A percentile compares a stretch with the other conserved stretches of the same genome.
These are phyloP conservation scores for Oriolus oriolus DNA, from an alignment of 2,113 vertebrate genomes.

Conservation along the genomic window DNA sequence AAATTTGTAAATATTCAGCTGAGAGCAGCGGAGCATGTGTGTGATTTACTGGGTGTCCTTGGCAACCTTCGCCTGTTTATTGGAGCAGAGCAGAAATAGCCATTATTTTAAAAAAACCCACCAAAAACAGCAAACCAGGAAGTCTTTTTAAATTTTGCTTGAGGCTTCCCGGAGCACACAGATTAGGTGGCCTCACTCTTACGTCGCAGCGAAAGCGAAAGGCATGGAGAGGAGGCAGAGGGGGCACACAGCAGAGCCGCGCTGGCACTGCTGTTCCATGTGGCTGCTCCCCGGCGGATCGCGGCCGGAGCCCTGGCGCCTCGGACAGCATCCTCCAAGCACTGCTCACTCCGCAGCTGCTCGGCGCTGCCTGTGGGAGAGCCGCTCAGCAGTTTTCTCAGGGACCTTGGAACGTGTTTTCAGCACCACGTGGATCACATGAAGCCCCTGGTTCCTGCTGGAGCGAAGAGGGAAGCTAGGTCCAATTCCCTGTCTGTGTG, in stretches of 20 bases:
- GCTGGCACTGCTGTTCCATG: accelerated
- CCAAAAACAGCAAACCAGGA: not conserved
- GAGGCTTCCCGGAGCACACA: not conserved
- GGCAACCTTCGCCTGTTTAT: not conserved
- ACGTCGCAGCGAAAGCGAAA: not conserved
- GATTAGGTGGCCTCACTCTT: not conserved
- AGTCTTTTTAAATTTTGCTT: not conserved
- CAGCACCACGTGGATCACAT: not conserved
- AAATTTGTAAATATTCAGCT: conserved; percentile 24
- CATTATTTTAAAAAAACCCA: not conserved
- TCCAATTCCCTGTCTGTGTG: not conserved
- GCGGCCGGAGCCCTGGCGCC: accelerated
- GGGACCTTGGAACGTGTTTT: not conserved
- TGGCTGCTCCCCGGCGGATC: accelerated
- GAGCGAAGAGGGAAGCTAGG: not conserved
- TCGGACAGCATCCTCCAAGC: accelerated
- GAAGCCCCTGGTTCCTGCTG: not conserved
- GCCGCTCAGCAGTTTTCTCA: not conserved
- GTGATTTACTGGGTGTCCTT: not conserved
- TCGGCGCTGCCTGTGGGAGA: not conserved
- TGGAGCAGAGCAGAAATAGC: not conserved
- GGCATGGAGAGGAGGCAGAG: not conserved
- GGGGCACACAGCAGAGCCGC: not conserved
- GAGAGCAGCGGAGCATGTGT: not conserved
- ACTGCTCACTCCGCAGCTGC: not conserved